Conservation (phyloP, 2,888 invertebrate species). For the Aspidapion aeneum region DNA sequence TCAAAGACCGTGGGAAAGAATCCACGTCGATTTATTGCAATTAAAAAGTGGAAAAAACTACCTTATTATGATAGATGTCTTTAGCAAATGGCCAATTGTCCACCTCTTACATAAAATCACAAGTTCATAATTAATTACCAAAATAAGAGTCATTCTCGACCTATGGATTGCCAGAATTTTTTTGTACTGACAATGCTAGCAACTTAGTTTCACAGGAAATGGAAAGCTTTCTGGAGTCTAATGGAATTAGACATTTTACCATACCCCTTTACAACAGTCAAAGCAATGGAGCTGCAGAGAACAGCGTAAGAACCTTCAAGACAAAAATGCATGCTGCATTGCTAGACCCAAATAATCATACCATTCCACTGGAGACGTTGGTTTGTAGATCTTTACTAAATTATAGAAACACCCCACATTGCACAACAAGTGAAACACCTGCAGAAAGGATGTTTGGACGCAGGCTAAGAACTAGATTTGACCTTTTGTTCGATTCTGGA, state of each 20-base stretch:
- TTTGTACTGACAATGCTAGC: not conserved
- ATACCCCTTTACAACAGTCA: conserved; percentile 11
- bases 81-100: not conserved
- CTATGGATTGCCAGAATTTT: not conserved
- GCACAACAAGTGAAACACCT: conserved; percentile 12
- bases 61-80: not conserved
- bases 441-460: conserved; percentile 12
- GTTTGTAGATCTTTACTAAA: conserved; percentile 11
- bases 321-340: not conserved
- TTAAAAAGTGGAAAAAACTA: too few relatives aligned
- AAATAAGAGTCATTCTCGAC: not conserved
- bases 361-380: not conserved
- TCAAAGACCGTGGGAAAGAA: not conserved
- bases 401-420: conserved; percentile 17
- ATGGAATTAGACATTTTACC: conserved; percentile 18
- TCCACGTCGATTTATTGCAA: not conserved
- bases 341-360: not conserved
- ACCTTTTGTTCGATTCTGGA: too few relatives aligned
- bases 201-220: conserved; percentile 8
- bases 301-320: conserved; percentile 17
- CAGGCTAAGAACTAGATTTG: not conserved
- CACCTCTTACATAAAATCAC: not conserved
- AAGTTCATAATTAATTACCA: not conserved
- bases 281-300: conserved; percentile 18
- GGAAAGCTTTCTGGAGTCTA: conserved; percentile 11